phyloP scores from a whole-genome alignment of 1,140 invertebrate species.

The Bicyclus anynana region DNA sequence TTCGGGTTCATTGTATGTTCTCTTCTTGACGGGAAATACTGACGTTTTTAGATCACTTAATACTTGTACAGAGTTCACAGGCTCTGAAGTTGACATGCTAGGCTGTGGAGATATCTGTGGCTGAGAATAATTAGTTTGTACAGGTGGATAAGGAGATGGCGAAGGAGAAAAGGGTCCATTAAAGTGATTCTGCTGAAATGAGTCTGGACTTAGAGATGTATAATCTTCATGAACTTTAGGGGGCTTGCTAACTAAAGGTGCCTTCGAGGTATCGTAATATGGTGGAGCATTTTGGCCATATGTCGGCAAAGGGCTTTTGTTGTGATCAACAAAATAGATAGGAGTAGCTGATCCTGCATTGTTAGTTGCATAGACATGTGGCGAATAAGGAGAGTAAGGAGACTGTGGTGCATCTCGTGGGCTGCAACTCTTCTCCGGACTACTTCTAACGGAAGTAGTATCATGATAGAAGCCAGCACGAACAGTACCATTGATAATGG shows the following conservation, averaged over 20 bases:
- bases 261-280: conserved; percentile 77
- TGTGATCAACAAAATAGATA: conserved; percentile 65
- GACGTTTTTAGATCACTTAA: conserved; percentile 49
- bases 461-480: conserved; percentile 89
- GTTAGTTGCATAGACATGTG: conserved; percentile 79
- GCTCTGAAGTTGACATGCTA: conserved; percentile 21
- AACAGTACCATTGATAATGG: conserved; percentile 84
- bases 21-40: conserved; percentile 77
- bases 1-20: conserved; percentile 78
- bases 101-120: conserved; percentile 49
- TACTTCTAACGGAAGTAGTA: conserved; percentile 83
- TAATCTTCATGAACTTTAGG: conserved; percentile 54
- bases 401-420: conserved; percentile 80
- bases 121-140: conserved; percentile 53
- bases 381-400: conserved; percentile 80
- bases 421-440: conserved; percentile 84
- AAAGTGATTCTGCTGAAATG: conserved; percentile 70
- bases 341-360: conserved; percentile 58
- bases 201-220: conserved; percentile 49
- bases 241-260: conserved; percentile 54
- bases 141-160: conserved; percentile 55
- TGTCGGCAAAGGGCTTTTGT: conserved; percentile 65
- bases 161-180: conserved; percentile 62
- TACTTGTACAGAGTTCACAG: conserved; percentile 28
- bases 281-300: conserved; percentile 69